phyloP scores from a whole-genome alignment of 2,888 invertebrate species.

The Platypus cylindrus region DNA sequence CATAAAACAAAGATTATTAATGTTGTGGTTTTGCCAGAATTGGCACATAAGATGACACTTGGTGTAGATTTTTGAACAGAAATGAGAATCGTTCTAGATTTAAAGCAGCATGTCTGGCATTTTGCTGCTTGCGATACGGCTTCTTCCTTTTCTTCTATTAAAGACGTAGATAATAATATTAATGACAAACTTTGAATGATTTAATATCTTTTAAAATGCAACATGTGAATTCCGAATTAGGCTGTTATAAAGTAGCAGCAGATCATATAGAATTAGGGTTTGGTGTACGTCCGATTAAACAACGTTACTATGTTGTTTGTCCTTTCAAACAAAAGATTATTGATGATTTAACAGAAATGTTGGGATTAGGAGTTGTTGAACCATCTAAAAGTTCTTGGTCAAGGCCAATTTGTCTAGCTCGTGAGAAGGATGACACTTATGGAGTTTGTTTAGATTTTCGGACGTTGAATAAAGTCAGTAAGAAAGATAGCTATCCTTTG shows the following conservation, averaged over 20 bases:
- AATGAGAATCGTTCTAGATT: constrained; percentile 3
- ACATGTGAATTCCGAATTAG: constrained; percentile 5
- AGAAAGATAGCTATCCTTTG: constrained; percentile 24
- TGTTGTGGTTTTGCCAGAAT: not conserved
- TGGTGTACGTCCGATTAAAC: constrained; percentile 9
- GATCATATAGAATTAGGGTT: constrained; percentile 7
- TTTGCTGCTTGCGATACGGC: no score
- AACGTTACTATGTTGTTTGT: constrained; percentile 10
- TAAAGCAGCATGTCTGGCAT: constrained; percentile 4
- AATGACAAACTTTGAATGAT: constrained; percentile 2
- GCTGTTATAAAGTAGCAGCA: constrained; percentile 6
- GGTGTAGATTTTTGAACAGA: constrained; percentile 4
- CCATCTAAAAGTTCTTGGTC: constrained; percentile 21
- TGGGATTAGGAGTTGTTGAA: constrained; percentile 18
- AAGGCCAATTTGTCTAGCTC: constrained; percentile 20
- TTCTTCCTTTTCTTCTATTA: not conserved
- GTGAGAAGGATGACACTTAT: constrained; percentile 18
- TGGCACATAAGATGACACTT: constrained; percentile 1
- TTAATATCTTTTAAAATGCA: constrained; percentile 1
- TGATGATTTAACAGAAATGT: constrained; percentile 10
- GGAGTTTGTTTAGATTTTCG: constrained; percentile 25
- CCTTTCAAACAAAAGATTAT: no score
- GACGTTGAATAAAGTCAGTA: constrained; percentile 22
- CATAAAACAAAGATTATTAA: not conserved
- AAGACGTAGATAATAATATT: not conserved